Evolutionary conservation across 2,888 invertebrate genomes (phyloP).

Genomic region (Hartigia nigra): DNA sequence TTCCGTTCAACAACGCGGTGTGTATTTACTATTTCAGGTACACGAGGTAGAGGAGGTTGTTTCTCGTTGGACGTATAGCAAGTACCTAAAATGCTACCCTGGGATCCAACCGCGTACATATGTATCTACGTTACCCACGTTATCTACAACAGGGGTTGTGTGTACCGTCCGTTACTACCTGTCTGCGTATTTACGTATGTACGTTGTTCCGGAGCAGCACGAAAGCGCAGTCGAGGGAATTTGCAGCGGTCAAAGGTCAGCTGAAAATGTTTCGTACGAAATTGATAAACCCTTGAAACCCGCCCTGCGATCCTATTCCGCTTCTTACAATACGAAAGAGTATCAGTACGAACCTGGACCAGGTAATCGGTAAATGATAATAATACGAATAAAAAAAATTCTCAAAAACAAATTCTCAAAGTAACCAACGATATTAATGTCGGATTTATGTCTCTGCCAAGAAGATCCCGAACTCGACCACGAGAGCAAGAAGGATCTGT

Average conservation of each 20-base stretch:
- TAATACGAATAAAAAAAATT: neutral
- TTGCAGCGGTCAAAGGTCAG: constrained; percentile 40
- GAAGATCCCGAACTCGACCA: neutral
- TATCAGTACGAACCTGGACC: neutral
- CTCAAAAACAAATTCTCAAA: neutral
- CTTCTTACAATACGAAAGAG: neutral
- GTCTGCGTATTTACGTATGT: constrained; percentile 1
- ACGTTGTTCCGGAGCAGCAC: neutral
- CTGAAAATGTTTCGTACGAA: constrained; percentile 42
- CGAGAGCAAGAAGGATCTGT: constrained; percentile 7
- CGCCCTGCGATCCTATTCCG: neutral
- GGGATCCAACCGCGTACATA: constrained; percentile 30
- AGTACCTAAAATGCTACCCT: constrained; percentile 30
- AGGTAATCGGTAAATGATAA: neutral
- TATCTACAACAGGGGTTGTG: neutral
- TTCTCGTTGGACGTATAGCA: constrained; percentile 29
- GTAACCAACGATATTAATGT: neutral
- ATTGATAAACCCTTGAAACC: constrained; percentile 33
- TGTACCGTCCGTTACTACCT: neutral
- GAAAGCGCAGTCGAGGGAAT: constrained; percentile 40
- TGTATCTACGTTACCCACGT: constrained; percentile 9
- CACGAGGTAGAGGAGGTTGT: constrained; percentile 33
- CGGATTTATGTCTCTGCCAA: neutral
- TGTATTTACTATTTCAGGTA: constrained; percentile 51
- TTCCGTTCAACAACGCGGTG: constrained; percentile 39